These are phyloP conservation scores for Temnothorax ravouxi DNA, from an alignment of 2,888 invertebrate species.

Conservation along the genomic window DNA sequence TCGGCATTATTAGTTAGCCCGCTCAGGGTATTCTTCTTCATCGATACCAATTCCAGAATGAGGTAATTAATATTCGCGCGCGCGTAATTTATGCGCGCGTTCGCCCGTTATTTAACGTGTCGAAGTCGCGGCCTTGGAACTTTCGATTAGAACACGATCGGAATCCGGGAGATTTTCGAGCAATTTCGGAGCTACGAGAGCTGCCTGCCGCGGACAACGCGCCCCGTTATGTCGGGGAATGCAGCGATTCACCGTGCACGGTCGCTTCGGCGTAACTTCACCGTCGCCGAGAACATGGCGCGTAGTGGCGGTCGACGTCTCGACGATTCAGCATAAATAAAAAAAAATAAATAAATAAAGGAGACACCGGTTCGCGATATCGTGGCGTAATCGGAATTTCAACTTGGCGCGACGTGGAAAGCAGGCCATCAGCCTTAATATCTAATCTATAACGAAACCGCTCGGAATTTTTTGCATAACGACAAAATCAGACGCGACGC, in stretches of 20 bases:
- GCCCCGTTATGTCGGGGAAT: conserved; percentile 81
- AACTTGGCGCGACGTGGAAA: background rate
- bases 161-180: conserved; percentile 43
- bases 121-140: conserved; percentile 18
- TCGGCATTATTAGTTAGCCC: background rate
- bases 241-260: conserved; percentile 69
- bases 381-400: conserved; percentile 14
- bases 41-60: background rate
- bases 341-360: background rate
- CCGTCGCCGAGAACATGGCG: conserved; percentile 54
- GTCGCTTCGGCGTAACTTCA: conserved; percentile 67
- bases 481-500: background rate
- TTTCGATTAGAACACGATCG: background rate
- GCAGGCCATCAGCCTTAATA: background rate
- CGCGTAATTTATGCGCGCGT: background rate
- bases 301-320: background rate
- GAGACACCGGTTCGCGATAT: background rate
- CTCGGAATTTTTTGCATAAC: background rate
- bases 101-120: background rate
- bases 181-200: conserved; percentile 62
- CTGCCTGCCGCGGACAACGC: conserved; percentile 52
- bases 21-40: too few relatives aligned
- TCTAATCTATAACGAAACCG: background rate
- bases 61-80: conserved; percentile 6
- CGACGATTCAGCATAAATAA: conserved; percentile 44